Evolutionary conservation across 1,140 invertebrate species (phyloP).

Genomic region (Zaprionus ornatus): DNA sequence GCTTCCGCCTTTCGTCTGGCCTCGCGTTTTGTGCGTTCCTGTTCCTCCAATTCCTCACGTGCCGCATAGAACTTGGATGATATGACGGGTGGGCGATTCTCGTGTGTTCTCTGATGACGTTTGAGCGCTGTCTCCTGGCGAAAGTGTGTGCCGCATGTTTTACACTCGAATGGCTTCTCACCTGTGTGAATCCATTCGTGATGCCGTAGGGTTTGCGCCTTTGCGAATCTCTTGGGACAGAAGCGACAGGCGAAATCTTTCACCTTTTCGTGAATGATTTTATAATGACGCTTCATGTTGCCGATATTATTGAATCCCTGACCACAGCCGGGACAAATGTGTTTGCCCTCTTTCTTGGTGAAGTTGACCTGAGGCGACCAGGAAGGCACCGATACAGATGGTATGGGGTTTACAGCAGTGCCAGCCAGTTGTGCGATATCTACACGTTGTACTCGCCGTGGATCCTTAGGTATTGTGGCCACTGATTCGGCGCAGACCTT

Average conservation of each 20-base stretch:
- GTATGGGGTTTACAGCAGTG: slow-evolving; percentile 76
- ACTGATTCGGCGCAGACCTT: slow-evolving; percentile 79
- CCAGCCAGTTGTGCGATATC: slow-evolving; percentile 73
- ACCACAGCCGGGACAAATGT: slow-evolving; percentile 77
- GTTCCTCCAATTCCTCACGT: slow-evolving; percentile 72
- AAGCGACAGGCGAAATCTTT: slow-evolving; percentile 81
- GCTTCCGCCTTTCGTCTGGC: slow-evolving; percentile 66
- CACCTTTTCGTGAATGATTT: slow-evolving; percentile 80
- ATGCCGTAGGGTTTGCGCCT: slow-evolving; percentile 79
- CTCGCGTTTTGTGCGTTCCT: slow-evolving; percentile 71
- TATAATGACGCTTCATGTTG: slow-evolving; percentile 79
- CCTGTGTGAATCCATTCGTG: slow-evolving; percentile 84
- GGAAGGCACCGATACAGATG: slow-evolving; percentile 73
- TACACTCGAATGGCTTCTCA: slow-evolving; percentile 78
- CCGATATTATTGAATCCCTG: slow-evolving; percentile 80
- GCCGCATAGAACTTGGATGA: slow-evolving; percentile 75
- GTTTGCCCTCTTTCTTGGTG: slow-evolving; percentile 79
- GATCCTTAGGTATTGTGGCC: slow-evolving; percentile 76
- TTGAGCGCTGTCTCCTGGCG: slow-evolving; percentile 78
- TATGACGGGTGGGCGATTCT: slow-evolving; percentile 73
- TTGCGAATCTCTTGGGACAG: slow-evolving; percentile 75
- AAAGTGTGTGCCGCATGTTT: slow-evolving; percentile 74
- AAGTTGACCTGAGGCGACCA: slow-evolving; percentile 81
- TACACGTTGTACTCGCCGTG: slow-evolving; percentile 72
- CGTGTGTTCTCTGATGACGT: slow-evolving; percentile 77